phyloP scores from a whole-genome alignment of 2,888 invertebrate genomes.

The Drosophila suboccidentalis region DNA sequence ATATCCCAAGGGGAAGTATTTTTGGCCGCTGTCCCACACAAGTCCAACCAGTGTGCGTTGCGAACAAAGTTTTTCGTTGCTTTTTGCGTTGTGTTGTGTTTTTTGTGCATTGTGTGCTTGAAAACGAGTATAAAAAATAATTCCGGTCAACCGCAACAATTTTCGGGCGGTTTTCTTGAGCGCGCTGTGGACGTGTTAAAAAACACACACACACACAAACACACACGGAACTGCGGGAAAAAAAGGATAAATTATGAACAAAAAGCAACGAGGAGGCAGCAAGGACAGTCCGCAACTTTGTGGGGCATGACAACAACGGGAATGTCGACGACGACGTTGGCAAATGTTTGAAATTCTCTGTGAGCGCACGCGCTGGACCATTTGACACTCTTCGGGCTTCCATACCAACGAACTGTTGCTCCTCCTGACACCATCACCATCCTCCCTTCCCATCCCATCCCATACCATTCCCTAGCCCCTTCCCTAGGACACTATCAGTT shows the following conservation, averaged over 20 bases:
- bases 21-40: no score
- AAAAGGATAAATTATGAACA: conserved; percentile 64
- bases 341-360: conserved; percentile 42
- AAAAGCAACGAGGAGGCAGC: conserved; percentile 33
- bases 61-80: conserved; percentile 57
- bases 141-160: conserved; percentile 79
- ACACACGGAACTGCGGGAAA: conserved; percentile 6
- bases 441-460: no score
- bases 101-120: conserved; percentile 16
- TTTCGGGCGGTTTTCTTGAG: conserved; percentile 48
- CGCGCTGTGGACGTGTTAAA: conserved; percentile 40
- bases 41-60: conserved; percentile 3
- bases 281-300: conserved; percentile 36
- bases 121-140: conserved; percentile 52
- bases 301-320: conserved; percentile 34
- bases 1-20: no score
- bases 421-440: background rate
- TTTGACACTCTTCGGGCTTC: background rate
- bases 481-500: conserved; percentile 5
- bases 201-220: conserved; percentile 16
- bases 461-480: no score
- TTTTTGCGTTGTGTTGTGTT: conserved; percentile 18
- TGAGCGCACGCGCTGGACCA: conserved; percentile 20
- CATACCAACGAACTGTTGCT: background rate
- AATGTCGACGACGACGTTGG: conserved; percentile 6